Conservation (phyloP, 2,113 vertebrate genomes). For the Elachura formosa region DNA sequence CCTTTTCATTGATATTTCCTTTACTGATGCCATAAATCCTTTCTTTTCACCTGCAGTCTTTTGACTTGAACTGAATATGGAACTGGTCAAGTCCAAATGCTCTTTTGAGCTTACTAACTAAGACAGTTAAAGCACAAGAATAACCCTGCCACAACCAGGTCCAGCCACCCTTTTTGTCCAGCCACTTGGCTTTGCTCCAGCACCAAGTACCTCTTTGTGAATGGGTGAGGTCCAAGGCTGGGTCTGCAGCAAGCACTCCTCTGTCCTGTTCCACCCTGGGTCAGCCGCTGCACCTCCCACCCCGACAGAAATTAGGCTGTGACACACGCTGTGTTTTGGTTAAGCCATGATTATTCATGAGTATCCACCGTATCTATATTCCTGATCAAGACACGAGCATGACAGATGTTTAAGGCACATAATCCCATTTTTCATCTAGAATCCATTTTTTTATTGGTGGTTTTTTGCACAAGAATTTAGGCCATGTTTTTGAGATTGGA, state of each 20-base stretch:
- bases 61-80: background rate
- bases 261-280: background rate
- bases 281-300: background rate
- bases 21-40: background rate
- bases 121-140: background rate
- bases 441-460: background rate
- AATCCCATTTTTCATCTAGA: background rate
- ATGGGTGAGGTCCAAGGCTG: background rate
- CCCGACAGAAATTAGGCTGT: background rate
- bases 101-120: background rate
- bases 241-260: background rate
- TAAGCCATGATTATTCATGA: background rate
- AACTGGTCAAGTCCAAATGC: background rate
- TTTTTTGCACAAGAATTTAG: background rate
- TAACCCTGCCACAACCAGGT: background rate
- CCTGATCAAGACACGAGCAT: rapidly evolving
- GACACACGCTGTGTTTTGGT: background rate
- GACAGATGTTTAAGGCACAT: background rate
- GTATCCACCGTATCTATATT: background rate
- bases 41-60: background rate
- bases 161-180: background rate
- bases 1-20: background rate
- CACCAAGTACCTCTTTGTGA: background rate
- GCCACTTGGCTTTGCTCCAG: background rate
- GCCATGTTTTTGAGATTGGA: background rate